Percentiles rank a stretch among this genome's conserved stretches.
phyloP scores from a whole-genome alignment of 1,140 invertebrate species.

The Episyrphus balteatus region DNA sequence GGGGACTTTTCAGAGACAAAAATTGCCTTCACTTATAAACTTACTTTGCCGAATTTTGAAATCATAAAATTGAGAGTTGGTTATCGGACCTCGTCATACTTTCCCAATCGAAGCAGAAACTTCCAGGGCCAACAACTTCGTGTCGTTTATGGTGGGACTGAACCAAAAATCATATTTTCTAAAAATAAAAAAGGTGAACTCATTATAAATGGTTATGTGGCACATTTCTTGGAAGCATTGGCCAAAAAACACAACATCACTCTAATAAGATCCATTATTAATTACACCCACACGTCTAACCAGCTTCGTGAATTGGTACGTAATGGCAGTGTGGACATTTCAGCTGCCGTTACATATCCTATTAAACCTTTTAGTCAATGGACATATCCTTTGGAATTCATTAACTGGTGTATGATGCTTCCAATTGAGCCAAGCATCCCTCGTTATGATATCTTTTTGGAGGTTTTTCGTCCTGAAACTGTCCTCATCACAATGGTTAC shows the following conservation, averaged over 20 bases:
- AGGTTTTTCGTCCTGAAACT: conserved; percentile 19
- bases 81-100: too few species aligned
- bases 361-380: conserved; percentile 9
- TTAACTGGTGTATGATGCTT: conserved; percentile 25
- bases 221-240: conserved; percentile 22
- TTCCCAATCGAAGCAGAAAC: conserved; percentile 15
- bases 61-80: too few species aligned
- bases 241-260: conserved; percentile 17
- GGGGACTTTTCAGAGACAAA: too few species aligned
- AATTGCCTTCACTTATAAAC: too few species aligned
- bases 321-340: conserved; percentile 23
- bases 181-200: conserved; percentile 10
- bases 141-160: conserved; percentile 15
- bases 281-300: conserved; percentile 10
- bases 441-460: conserved; percentile 19
- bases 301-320: conserved; percentile 16
- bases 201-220: conserved; percentile 18
- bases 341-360: conserved; percentile 18
- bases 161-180: conserved; percentile 21
- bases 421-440: conserved; percentile 25
- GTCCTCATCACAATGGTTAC: conserved; percentile 16
- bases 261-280: conserved; percentile 5
- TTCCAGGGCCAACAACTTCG: conserved; percentile 14
- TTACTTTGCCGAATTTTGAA: too few species aligned
- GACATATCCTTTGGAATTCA: conserved; percentile 21